phyloP scores from a whole-genome alignment of 2,113 vertebrate genomes.

The Bufo bufo region DNA sequence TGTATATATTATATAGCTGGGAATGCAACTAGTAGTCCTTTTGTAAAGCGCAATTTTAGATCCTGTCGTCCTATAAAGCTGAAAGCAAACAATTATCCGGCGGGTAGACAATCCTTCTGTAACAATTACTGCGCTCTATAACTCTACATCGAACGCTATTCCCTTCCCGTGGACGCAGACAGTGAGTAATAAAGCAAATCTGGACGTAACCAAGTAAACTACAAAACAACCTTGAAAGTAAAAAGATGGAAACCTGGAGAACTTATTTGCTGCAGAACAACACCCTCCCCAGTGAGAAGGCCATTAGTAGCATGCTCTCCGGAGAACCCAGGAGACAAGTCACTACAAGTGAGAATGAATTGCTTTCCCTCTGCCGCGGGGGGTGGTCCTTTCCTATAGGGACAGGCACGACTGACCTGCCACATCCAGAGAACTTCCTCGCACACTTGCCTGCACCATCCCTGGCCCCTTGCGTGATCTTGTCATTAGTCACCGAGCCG shows the following conservation, averaged over 20 bases:
- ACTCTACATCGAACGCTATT: neutral
- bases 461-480: constrained; percentile 53
- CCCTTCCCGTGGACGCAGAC: neutral
- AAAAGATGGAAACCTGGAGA: constrained; percentile 45
- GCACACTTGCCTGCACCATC: constrained; percentile 37
- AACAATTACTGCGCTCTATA: neutral
- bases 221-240: constrained; percentile 58
- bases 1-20: no score
- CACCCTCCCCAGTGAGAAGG: constrained; percentile 52
- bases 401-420: constrained; percentile 45
- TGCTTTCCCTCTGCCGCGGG: constrained; percentile 54
- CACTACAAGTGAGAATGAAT: constrained; percentile 58
- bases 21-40: neutral
- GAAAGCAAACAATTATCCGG: constrained; percentile 1
- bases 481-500: constrained; percentile 53
- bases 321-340: constrained; percentile 47
- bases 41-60: neutral
- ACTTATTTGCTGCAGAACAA: constrained; percentile 55
- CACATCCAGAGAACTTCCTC: constrained; percentile 27
- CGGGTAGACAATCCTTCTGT: neutral
- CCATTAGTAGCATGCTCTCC: constrained; percentile 53
- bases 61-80: neutral
- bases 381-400: constrained; percentile 52
- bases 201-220: constrained; percentile 37
- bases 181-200: constrained; percentile 6